A percentile compares a stretch with the other conserved stretches of the same genome.
These are phyloP conservation scores for Pantherophis alleghaniensis DNA, from an alignment of 2,797 vertebrate species.

Conservation along the genomic window DNA sequence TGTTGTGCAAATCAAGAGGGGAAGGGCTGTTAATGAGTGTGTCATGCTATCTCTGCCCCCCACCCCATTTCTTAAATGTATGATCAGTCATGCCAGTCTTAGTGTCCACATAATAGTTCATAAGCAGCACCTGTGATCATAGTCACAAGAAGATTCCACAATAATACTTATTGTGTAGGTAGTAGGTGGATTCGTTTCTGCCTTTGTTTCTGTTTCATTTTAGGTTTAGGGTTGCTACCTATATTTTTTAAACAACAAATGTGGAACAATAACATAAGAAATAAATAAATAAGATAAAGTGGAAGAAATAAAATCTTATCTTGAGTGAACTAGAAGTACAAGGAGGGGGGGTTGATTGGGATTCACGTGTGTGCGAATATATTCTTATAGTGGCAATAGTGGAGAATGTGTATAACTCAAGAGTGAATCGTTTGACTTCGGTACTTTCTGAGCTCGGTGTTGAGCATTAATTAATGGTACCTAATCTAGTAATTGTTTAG, in stretches of 20 bases:
- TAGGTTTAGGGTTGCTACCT: not conserved
- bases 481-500: not conserved
- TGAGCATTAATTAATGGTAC: not conserved
- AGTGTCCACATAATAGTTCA: not conserved
- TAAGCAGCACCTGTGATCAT: not conserved
- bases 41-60: not conserved
- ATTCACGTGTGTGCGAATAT: not conserved
- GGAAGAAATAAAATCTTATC: not conserved
- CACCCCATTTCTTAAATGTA: not conserved
- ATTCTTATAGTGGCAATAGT: not conserved
- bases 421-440: not conserved
- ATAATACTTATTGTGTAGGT: not conserved
- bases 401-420: not conserved
- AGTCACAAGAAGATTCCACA: not conserved
- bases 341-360: not conserved
- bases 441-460: not conserved
- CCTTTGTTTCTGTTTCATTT: not conserved
- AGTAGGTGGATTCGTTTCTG: not conserved
- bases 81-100: not conserved
- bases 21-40: not conserved
- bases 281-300: not conserved
- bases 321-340: not conserved
- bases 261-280: not conserved
- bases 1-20: not conserved
- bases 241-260: not conserved